Evolutionary conservation across 2,797 vertebrate species (phyloP).

Genomic region (Diplodus sargus): DNA sequence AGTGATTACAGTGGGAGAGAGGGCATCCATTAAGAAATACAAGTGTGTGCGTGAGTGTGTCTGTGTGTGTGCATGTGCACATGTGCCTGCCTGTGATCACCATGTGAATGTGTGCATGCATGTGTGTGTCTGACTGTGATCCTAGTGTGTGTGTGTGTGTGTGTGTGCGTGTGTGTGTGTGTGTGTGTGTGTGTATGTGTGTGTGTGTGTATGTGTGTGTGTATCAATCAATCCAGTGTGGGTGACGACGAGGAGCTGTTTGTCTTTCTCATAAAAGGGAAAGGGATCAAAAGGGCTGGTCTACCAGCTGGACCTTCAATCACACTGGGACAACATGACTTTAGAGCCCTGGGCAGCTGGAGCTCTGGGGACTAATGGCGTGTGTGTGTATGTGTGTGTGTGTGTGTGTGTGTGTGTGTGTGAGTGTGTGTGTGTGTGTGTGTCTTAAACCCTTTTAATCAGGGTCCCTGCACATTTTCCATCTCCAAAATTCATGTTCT

Average conservation of each 20-base stretch:
- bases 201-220: constrained; percentile 42
- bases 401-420: constrained; percentile 48
- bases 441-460: constrained; percentile 46
- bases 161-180: constrained; percentile 38
- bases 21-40: constrained; percentile 70
- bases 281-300: constrained; percentile 80
- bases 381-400: constrained; percentile 52
- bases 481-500: constrained; percentile 18
- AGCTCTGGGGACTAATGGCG: constrained; percentile 64
- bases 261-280: constrained; percentile 84
- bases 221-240: constrained; percentile 77
- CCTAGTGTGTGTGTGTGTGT: constrained; percentile 32
- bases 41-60: constrained; percentile 34
- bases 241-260: constrained; percentile 79
- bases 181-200: constrained; percentile 43
- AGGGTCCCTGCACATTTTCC: constrained; percentile 36
- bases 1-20: constrained; percentile 77
- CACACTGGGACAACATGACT: constrained; percentile 79
- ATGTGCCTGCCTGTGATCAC: constrained; percentile 44
- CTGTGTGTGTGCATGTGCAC: not conserved
- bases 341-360: constrained; percentile 78
- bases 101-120: constrained; percentile 49
- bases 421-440: constrained; percentile 37
- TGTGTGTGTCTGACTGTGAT: constrained; percentile 40
- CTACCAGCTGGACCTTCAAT: constrained; percentile 83